These are phyloP conservation scores for Menura novaehollandiae DNA, from an alignment of 2,113 vertebrate genomes.

Conservation along the genomic window DNA sequence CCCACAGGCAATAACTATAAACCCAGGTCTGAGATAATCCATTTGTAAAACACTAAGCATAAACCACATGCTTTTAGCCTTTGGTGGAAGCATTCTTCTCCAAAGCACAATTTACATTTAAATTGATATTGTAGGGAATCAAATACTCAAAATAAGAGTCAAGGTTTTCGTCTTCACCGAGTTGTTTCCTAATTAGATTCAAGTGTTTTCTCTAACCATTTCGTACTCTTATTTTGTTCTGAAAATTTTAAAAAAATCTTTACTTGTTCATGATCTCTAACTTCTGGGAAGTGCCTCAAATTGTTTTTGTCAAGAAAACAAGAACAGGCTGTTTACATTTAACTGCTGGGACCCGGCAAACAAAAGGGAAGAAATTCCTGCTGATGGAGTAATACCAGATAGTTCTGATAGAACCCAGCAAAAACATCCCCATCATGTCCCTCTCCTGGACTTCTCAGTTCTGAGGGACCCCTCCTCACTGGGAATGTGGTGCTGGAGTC, in stretches of 20 bases:
- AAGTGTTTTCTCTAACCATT: not conserved
- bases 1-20: not conserved
- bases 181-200: slow-evolving; percentile 32
- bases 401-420: not conserved
- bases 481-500: fast-evolving
- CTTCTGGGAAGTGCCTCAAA: not conserved
- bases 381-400: fast-evolving
- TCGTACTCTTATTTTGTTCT: not conserved
- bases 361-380: not conserved
- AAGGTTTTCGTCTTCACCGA: not conserved
- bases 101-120: slow-evolving; percentile 29
- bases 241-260: not conserved
- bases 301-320: not conserved
- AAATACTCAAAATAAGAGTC: not conserved
- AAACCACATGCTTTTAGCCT: not conserved
- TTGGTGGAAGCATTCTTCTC: not conserved
- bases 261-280: slow-evolving; percentile 5
- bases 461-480: not conserved
- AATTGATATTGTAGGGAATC: not conserved
- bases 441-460: not conserved
- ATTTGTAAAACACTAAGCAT: not conserved
- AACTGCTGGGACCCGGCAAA: not conserved
- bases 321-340: not conserved
- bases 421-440: fast-evolving
- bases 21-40: not conserved